Base-by-base conservation (phyloP, 2,113 vertebrate genomes). In the Pyrgilauda ruficollis region DNA sequence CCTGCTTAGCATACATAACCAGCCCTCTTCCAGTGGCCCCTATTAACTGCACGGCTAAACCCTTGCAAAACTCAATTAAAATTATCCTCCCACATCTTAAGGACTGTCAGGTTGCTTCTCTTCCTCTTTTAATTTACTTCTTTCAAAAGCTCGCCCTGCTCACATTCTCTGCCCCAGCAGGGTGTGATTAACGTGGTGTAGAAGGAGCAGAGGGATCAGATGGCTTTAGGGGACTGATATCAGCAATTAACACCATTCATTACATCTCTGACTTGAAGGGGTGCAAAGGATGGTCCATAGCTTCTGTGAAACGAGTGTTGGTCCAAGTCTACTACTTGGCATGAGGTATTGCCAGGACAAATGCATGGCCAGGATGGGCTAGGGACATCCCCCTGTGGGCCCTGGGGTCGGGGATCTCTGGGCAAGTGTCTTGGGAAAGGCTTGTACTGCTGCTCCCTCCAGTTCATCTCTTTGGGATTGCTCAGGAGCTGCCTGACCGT, bases 51-150 rank as follows among this genome's bases (percentile, higher is more conserved):
- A 62, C 23, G 50, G 88, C 69, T 92, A 92, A 94, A 96, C 69
- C 62, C 37, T 58, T 41, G 68, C 55, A 78, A 80, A 96, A 96
- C 91, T 81, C 93, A 94, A 96, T 96, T 97, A 96, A 95, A 94
- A 93, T 95, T 86, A 94, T 93, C 92, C 92, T 81, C 76, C 90
- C 56, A 56, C 94, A 92, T 92, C 92, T 93, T 75, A 70, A 55
- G 61, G 68, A 10, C 90, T 31, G 76, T 72, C 88, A 93, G 56
- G 80, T 78, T 88, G 59, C 79, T 90, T 70, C 80, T 93, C n/a
- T 69, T 81, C 64, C 75, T 30, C 11, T 81, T 96, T 95, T 95
- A 94, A 96, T 94, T 93, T 90, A 90, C 66, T 84, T 80, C 67
- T 70, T 87, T 94, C 35, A 91, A 66, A 63, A 59, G 56, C 85